Evolutionary conservation across 2,797 vertebrate species (phyloP), one percentile per base, ranked within the genome.

Genomic region (Crocodylus rhombifer): DNA sequence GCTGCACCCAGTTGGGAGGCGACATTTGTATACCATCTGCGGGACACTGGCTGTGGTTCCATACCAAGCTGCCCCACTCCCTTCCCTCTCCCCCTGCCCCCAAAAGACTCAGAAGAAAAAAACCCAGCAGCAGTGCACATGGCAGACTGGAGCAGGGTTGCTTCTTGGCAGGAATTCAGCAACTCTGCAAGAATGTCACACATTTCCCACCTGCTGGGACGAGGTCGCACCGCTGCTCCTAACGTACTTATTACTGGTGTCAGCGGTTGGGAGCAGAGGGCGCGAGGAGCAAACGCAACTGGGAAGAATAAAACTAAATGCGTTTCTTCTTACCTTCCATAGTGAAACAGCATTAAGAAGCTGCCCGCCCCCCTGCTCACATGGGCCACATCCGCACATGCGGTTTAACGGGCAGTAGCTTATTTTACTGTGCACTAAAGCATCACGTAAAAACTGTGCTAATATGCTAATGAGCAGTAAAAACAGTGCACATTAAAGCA

Each of bases 271-370:
- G 58, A 94, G 76, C 69, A 90, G 62, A 85, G 42, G 9, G 60
- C 2, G 11, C 57, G 67, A 73, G 84, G 30, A n/a, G 51, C 69
- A 62, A 30, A 28, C 0, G 0, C 0, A 0, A 6, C 26, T 13
- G 71, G 0, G 0, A n/a, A 4, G 14, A 67, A 82, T 13, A 67
- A 14, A 1, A 3, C 13, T 21, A 4, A 64, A 62, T 2, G 5
- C 33, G 57, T 3, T 62, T 15, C 57, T 17, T 25, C 36, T 15
- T 1, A 56, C 69, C 71, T 20, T 26, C 23, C 30, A 86, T 67
- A 14, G n/a, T 62, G 0, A 14, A 42, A 51, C 1, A 1, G 55
- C 11, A 15, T 16, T 5, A 5, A 0, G 85, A 56, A 20, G 26
- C 42, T 36, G 17, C 77, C 36, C 7, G 42, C 42, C 42, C 42